Base-by-base conservation (phyloP, 2,888 invertebrate species). In the Gortyna flavago region DNA sequence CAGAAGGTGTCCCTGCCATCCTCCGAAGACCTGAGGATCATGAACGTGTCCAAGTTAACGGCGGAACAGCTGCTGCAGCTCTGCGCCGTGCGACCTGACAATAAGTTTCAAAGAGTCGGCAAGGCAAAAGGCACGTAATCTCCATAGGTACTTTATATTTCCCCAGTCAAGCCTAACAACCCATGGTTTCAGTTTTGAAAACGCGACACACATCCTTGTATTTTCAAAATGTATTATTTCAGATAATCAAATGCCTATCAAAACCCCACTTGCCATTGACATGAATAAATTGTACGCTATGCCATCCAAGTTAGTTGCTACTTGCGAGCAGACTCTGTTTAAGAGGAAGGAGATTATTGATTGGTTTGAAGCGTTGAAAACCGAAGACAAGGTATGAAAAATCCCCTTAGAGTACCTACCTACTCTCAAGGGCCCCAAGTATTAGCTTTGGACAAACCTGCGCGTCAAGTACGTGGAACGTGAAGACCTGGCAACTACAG, bases 311-410 rank as follows among this genome's bases (percentile, higher is more conserved):
- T 85, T 96, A 75, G 88, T 95, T 8, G 87, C 90, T 1, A 93
- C 93, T 16, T 96, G 96, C 81, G 95, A 96, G 85, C 91, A 94
- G 76, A 93, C 94, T 6, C 83, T 96, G 48, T 32, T 65, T 7
- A 95, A 95, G 84, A 93, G 95, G 84, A 93, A 93, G 85, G 95
- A 95, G 81, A 92, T 96, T 18, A 95, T 96, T 44, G 91, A 94
- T 72, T 95, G 95, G 95, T 93, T 96, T 75, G 93, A 94, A 78
- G 78, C 89, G 57, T 84, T 95, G 48, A 94, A 89, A 84, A 88
- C 90, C 64, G 89, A 90, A 80, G 91, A 93, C 82, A 93, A 93
- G 91, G 95, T 94, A 79, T 32, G 21, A 21, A 9, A 59, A 44
- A 38, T 57, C 18, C 13, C 18, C n/a, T 18, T 44, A 64, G 2